Base-by-base conservation (phyloP, 2,888 invertebrate species). In the Ephialtes manifestator region DNA sequence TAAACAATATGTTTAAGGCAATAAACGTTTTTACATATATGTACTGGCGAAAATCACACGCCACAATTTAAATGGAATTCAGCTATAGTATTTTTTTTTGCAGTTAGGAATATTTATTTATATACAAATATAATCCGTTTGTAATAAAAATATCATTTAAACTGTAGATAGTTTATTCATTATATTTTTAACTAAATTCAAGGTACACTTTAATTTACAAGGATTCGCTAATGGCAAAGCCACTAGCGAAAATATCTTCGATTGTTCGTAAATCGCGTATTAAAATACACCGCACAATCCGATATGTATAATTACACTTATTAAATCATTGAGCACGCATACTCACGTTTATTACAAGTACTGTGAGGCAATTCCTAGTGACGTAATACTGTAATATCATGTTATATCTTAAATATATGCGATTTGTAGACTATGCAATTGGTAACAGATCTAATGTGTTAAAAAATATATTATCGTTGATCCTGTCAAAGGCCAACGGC, bases 101-200 rank as follows among this genome's bases (percentile, higher is more conserved):
- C 35, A 39, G 4, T 39, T 8, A 10, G 5, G 18, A 7, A 7
- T 18, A 28, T 39, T 58, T 58, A n/a, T 24, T 58, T 58, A 28
- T 58, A n/a, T 0, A 31, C 20, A 65, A 39, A 67, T 58, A 1
- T 43, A n/a, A 8, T 31, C 8, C 20, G 0, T 35, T 8, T 35
- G 24, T 4, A 60, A 15, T 20, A 35, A 63, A 78, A 51, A 28
- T 2, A 43, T 46, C 15, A 58, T 65, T 31, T 0, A 46, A 55
- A 35, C 55, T 20, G 46, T 72, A 55, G 35, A 71, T 15, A 46
- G 20, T 81, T 74, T 67, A 74, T 81, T 81, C 39, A 81, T 81
- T 18, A 68, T 46, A 55, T 48, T 35, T 31, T 28, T 31, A 67
- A 80, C 20, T 24, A 53, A 46, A 55, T 55, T 24, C 43, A 20